Evolutionary conservation across 2,113 vertebrate genomes (phyloP), one percentile per base, ranked within the genome.

Genomic region (Dipodomys spectabilis): DNA sequence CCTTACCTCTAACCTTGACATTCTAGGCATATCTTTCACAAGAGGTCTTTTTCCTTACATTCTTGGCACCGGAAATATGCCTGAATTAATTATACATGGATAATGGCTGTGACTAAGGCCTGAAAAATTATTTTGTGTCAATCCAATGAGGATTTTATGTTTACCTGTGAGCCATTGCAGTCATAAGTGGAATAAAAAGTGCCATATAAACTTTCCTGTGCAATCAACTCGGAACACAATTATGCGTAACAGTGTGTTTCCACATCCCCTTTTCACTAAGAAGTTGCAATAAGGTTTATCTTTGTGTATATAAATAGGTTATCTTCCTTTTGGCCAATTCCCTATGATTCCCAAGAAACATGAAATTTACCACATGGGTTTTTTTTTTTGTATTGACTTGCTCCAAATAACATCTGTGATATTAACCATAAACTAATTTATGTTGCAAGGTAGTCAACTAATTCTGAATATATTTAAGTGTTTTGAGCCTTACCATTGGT

Each of bases 1-100:
- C 23, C 39, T 91, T 44, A 15, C 77, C 82, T 93, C 69, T 88
- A 82, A 86, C 65, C 67, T 90, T 92, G 84, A 92, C 81, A 79
- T 95, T 91, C 69, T 20, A 83, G 62, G 25, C n/a, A 49, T 94
- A 69, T n/a, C 64, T 93, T 96, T 96, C 79, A 82, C 49, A 95
- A 67, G 68, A 67, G 7, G 78, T 78, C 53, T 57, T 57, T 30
- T 19, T 89, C 83, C 91, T 84, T 32, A 30, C 93, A 67, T 9
- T 77, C 6, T 28, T 87, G 11, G 53, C 15, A 57, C 53, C 23
- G 75, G 22, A 90, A 90, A 62, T 74, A 85, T 57, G 27, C 32
- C 74, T 89, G 53, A 68, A n/a, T 87, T 57, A 84, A 91, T 81
- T 64, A 74, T 1, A 5, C 39, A 65, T 25, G 49, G 28, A 57